phyloP scores from a whole-genome alignment of 1,140 invertebrate genomes.

The Apocrypta bakeri region DNA sequence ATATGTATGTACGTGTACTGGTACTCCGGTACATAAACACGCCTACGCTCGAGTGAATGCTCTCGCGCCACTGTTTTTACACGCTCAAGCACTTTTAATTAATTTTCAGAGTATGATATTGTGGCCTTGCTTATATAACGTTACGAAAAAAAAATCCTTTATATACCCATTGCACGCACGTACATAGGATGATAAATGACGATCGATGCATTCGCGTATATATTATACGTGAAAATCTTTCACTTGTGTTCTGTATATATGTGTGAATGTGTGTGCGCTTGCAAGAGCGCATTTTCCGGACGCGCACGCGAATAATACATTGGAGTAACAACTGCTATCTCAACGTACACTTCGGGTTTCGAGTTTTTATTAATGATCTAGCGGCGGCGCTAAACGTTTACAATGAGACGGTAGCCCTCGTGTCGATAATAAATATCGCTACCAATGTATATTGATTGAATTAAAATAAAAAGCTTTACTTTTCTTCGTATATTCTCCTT shows the following conservation, averaged over 20 bases:
- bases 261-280: no score
- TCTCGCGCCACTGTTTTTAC: neutral
- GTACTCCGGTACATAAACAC: neutral
- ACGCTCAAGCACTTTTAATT: neutral
- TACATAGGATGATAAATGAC: neutral
- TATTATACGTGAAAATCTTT: constrained; percentile 2
- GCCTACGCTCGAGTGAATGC: neutral
- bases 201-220: neutral
- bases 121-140: neutral
- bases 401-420: neutral
- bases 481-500: neutral
- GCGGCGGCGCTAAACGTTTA: neutral
- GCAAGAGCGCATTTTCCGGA: neutral
- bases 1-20: neutral
- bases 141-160: neutral
- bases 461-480: neutral
- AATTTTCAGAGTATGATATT: neutral
- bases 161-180: neutral
- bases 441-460: neutral
- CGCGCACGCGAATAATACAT: neutral
- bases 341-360: neutral
- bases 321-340: neutral
- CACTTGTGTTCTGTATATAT: no score
- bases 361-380: neutral
- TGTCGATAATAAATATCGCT: neutral